phyloP scores from a whole-genome alignment of 1,140 invertebrate genomes.

The Mizuhopecten yessoensis region DNA sequence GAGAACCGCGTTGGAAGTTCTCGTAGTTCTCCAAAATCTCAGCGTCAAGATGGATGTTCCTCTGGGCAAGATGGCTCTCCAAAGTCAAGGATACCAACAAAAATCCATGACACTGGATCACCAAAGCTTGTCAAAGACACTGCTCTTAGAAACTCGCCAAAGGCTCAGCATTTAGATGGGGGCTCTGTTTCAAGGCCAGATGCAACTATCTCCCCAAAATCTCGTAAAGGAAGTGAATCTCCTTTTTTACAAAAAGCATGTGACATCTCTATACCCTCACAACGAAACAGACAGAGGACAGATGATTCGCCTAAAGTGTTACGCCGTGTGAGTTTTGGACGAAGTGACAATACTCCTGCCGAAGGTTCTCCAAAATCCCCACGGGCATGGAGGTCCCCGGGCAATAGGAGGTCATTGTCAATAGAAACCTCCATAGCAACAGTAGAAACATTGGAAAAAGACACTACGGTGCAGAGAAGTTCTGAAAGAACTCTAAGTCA shows the following conservation, averaged over 20 bases:
- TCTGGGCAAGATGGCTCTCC: constrained; percentile 59
- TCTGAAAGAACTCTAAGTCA: not conserved
- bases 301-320: constrained; percentile 62
- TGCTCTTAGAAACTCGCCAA: constrained; percentile 50
- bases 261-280: constrained; percentile 14
- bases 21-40: constrained; percentile 60
- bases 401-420: not conserved
- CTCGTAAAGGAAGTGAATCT: constrained; percentile 33
- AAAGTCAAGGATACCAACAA: constrained; percentile 53
- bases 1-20: constrained; percentile 61
- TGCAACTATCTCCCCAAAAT: not conserved
- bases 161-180: constrained; percentile 44
- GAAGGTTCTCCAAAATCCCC: constrained; percentile 45
- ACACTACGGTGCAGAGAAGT: not conserved
- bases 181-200: not conserved
- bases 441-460: not conserved
- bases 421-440: not conserved
- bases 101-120: constrained; percentile 41
- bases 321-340: constrained; percentile 48
- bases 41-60: constrained; percentile 48
- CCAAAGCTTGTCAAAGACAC: constrained; percentile 50
- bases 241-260: constrained; percentile 25
- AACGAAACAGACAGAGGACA: constrained; percentile 1
- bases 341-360: constrained; percentile 46
- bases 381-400: not conserved